Evolutionary conservation across 2,113 vertebrate genomes (phyloP), one percentile per base, ranked within the genome.

Genomic region (Amia ocellicauda): DNA sequence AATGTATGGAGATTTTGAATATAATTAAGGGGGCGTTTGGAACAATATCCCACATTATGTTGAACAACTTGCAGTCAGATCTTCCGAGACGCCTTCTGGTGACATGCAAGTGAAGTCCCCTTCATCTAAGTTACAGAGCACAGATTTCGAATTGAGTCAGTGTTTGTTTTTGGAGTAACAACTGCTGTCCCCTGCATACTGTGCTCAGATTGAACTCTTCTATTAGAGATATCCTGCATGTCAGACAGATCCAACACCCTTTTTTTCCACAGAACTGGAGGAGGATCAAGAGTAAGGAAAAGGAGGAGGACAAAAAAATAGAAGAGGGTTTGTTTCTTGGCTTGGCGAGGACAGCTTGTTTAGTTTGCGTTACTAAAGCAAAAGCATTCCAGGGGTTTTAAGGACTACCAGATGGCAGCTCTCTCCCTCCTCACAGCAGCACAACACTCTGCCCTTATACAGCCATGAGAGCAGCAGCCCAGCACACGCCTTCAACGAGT

Each of bases 321-420:
- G 51, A 5, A 23, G 11, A 54, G 22, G 24, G 72, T 56, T 61
- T 72, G 72, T 56, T 68, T 73, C 76, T 77, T 70, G 77, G 75
- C 79, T 78, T 81, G 80, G 83, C 80, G 73, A 73, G 77, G 75
- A 84, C 64, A 55, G 71, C 78, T 85, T 91, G 88, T 91, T 91
- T 90, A 82, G 84, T 85, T 90, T 89, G 85, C 85, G 89, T 88
- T 83, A 89, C 88, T 90, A 88, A 85, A 90, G 88, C 89, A 88
- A 88, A 90, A 83, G 85, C 86, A 90, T 91, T 91, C 89, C 89
- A 90, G 81, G 76, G 81, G 83, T 88, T 88, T 88, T 91, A 91
- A 91, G 83, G 81, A 88, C 84, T 87, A 90, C 84, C 89, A 91
- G 89, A 91, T 91, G 89, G 83, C 73, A 79, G 78, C 71, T 74